Percentiles rank a stretch among this genome's conserved stretches.
These are phyloP conservation scores for Malthinus seriepunctatus DNA, from an alignment of 2,888 invertebrate species.

Conservation along the genomic window DNA sequence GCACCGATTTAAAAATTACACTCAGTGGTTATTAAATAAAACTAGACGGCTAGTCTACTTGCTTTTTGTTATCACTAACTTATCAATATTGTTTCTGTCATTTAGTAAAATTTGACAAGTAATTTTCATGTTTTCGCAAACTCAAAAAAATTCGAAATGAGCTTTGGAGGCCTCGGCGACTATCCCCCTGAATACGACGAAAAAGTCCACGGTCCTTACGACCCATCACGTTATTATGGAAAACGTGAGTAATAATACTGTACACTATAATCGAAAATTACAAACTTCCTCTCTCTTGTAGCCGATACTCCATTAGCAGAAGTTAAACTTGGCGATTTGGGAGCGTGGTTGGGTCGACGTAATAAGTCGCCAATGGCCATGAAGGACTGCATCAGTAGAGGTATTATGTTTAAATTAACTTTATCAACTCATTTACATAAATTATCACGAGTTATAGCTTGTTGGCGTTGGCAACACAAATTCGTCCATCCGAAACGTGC, in stretches of 20 bases:
- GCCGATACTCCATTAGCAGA: constrained; percentile 87
- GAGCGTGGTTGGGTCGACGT: constrained; percentile 81
- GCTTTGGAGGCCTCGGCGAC: constrained; percentile 81
- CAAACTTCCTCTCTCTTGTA: too few species aligned
- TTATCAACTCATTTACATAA: too few species aligned
- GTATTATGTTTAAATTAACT: too few species aligned
- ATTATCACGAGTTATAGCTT: too few species aligned
- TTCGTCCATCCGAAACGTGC: constrained; percentile 77
- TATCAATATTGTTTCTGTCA: too few species aligned
- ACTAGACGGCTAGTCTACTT: too few species aligned
- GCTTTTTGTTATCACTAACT: too few species aligned
- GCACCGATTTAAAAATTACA: too few species aligned
- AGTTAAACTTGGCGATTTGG: constrained; percentile 83
- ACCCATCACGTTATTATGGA: constrained; percentile 92
- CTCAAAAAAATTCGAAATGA: too few species aligned
- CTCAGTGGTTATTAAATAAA: too few species aligned
- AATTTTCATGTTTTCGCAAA: not conserved
- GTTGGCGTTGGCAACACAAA: constrained; percentile 92
- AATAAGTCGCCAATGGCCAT: constrained; percentile 74
- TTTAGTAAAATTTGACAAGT: not conserved
- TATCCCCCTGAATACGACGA: constrained; percentile 92
- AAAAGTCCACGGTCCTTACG: constrained; percentile 88
- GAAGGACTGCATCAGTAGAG: constrained; percentile 69
- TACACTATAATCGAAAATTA: too few species aligned
- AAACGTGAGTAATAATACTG: constrained; percentile 86